Conservation (phyloP, 2,113 vertebrate species). For the Saguinus imperator region DNA sequence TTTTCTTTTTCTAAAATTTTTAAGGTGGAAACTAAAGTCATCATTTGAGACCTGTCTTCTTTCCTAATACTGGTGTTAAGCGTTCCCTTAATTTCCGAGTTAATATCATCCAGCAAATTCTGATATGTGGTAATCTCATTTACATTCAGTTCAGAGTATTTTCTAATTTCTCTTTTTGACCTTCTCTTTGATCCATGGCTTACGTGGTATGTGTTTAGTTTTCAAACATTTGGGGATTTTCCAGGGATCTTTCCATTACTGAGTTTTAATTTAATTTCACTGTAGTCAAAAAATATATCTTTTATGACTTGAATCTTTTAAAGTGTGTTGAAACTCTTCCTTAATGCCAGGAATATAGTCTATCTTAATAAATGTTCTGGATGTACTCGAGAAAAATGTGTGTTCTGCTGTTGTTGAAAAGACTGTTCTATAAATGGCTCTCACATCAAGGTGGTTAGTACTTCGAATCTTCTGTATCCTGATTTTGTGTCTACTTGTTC, state of each 20-base stretch:
- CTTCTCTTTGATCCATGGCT: neutral
- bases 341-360: neutral
- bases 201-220: neutral
- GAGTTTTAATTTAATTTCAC: neutral
- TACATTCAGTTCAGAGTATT: neutral
- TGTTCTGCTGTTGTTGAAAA: neutral
- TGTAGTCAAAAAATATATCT: neutral
- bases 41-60: neutral
- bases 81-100: neutral
- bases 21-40: neutral
- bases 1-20: neutral
- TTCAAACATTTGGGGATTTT: neutral
- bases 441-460: neutral
- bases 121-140: neutral
- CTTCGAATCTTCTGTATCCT: neutral
- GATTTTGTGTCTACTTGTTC: neutral
- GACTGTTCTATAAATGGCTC: neutral
- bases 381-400: neutral
- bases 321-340: neutral
- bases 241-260: neutral
- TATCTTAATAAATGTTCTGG: neutral
- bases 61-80: neutral
- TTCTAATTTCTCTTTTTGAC: neutral
- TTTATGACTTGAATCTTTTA: neutral
- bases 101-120: neutral